Percentiles rank a stretch among this genome's conserved stretches.
Conservation (phyloP, 2,888 invertebrate genomes). For the Leptarthrus brevirostris region DNA sequence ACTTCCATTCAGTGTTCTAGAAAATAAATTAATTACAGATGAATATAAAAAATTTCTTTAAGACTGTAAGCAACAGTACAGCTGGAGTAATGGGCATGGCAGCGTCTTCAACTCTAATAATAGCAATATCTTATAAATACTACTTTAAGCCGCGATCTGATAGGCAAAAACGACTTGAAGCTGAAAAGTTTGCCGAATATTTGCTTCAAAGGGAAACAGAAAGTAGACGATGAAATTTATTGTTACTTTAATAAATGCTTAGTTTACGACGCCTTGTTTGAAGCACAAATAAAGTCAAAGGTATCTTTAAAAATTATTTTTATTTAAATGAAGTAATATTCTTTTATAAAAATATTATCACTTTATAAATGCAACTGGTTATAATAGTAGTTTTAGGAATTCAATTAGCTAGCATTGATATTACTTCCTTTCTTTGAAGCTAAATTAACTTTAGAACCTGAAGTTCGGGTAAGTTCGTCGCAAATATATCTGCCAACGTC, state of each 20-base stretch:
- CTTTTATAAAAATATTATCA: conserved; percentile 21
- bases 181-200: conserved; percentile 63
- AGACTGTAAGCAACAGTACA: conserved; percentile 58
- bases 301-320: conserved; percentile 11
- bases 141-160: conserved; percentile 60
- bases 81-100: conserved; percentile 61
- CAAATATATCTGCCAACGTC: conserved; percentile 87
- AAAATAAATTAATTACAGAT: no score
- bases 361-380: conserved; percentile 30
- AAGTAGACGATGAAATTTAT: neutral
- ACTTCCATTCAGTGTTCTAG: neutral
- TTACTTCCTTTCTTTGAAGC: conserved; percentile 62
- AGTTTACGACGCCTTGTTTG: no score
- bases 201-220: conserved; percentile 61
- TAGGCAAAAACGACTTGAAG: conserved; percentile 59
- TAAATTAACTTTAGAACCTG: conserved; percentile 78
- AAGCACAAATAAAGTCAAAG: no score
- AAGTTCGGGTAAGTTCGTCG: conserved; percentile 75
- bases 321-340: neutral
- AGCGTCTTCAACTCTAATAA: conserved; percentile 57
- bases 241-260: no score
- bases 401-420: no score
- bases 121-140: conserved; percentile 59
- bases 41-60: conserved; percentile 61
- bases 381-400: neutral